Conservation (phyloP, 2,797 vertebrate genomes). For the Microctenopoma steveboyesi region DNA sequence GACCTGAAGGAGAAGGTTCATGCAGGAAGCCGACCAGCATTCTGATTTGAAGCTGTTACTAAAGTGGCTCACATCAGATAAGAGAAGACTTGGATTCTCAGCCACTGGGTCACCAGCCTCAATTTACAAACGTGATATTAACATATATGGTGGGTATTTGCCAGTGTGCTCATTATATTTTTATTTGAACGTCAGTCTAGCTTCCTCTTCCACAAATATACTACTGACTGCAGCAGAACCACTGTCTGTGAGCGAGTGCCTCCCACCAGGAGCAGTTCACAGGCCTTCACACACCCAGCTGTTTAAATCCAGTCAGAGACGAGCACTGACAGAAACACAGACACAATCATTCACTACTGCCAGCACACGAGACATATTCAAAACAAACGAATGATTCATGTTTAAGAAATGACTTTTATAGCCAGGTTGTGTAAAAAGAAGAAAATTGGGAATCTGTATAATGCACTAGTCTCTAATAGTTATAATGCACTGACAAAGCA, state of each 20-base stretch:
- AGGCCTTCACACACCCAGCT: conserved; percentile 10
- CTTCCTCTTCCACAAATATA: not conserved
- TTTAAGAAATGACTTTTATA: not conserved
- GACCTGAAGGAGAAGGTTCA: too few species aligned
- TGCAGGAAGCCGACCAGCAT: too few species aligned
- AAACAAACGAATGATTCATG: conserved; percentile 17
- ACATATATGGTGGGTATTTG: too few species aligned
- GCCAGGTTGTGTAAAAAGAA: not conserved
- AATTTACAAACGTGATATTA: too few species aligned
- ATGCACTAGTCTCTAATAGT: too few species aligned
- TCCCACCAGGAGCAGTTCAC: conserved; percentile 21
- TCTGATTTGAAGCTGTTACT: too few species aligned
- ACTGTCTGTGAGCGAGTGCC: not conserved
- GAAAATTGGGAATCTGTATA: not conserved
- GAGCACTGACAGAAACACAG: conserved; percentile 26
- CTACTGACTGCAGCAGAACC: not conserved
- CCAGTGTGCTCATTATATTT: not conserved
- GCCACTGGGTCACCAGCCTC: too few species aligned
- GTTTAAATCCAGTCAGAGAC: conserved; percentile 27
- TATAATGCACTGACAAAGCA: too few species aligned
- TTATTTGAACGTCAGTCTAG: not conserved
- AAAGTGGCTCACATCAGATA: too few species aligned
- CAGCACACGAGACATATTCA: conserved; percentile 6
- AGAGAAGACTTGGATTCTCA: too few species aligned
- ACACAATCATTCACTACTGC: conserved; percentile 19